phyloP scores from a whole-genome alignment of 2,113 vertebrate genomes.

The Pelusios castaneus region DNA sequence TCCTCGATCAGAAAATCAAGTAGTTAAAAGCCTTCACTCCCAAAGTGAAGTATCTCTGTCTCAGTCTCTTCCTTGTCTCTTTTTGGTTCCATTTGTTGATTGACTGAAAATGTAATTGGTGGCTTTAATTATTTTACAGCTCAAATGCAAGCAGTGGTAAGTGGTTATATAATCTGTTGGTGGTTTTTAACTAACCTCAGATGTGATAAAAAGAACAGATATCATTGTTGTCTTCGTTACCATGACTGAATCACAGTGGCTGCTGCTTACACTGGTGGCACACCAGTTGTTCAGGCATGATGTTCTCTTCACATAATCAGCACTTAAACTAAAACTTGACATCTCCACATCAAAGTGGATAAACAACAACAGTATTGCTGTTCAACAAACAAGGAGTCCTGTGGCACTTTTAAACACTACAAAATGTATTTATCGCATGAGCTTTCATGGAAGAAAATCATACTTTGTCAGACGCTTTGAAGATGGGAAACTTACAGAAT shows the following conservation, averaged over 20 bases:
- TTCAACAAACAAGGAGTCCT: too few species aligned
- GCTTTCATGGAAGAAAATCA: too few species aligned
- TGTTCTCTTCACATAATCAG: background rate
- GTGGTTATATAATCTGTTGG: constrained; percentile 45
- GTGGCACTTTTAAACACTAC: too few species aligned
- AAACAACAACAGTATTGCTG: accelerated
- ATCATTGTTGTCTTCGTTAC: background rate
- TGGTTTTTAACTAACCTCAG: constrained; percentile 41
- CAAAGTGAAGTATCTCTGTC: background rate
- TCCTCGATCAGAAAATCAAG: background rate
- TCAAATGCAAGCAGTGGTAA: constrained; percentile 15
- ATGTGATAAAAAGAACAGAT: background rate
- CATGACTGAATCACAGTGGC: background rate
- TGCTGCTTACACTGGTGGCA: background rate
- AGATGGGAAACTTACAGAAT: too few species aligned
- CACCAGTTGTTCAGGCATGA: background rate
- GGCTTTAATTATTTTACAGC: constrained; percentile 45
- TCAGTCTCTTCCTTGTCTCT: background rate
- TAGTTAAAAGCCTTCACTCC: background rate
- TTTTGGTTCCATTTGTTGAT: background rate
- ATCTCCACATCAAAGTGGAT: background rate
- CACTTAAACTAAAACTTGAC: background rate
- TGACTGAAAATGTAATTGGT: constrained; percentile 1
- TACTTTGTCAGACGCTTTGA: too few species aligned
- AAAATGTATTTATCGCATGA: too few species aligned